Conservation (phyloP, 2,888 invertebrate genomes). For the Phalera bucephala region DNA sequence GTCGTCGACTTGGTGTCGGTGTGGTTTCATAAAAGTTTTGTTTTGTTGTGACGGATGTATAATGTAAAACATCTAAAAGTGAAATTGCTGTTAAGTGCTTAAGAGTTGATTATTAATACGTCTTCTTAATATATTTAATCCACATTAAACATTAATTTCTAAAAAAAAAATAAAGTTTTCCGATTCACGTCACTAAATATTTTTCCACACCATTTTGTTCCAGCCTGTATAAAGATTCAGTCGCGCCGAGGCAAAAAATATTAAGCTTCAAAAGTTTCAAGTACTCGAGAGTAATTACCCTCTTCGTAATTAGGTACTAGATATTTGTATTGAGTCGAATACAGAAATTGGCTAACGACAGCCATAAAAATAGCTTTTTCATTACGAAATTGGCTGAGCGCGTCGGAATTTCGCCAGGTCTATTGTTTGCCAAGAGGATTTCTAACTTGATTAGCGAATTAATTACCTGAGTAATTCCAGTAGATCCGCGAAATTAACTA, state of each 20-base stretch:
- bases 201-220: no score
- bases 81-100: no score
- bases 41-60: no score
- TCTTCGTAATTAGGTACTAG: slow-evolving; percentile 8
- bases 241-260: slow-evolving; percentile 17
- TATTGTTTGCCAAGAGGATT: slow-evolving; percentile 52
- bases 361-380: slow-evolving; percentile 38
- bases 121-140: no score
- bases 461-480: slow-evolving; percentile 50
- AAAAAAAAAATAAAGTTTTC: no score
- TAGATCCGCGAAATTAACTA: slow-evolving; percentile 48
- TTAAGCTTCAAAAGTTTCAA: slow-evolving; percentile 7
- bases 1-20: no score
- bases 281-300: slow-evolving; percentile 14
- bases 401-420: slow-evolving; percentile 37
- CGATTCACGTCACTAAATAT: no score
- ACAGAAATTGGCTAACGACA: slow-evolving; percentile 26
- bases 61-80: no score
- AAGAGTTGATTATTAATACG: no score
- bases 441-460: slow-evolving; percentile 58
- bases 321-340: slow-evolving; percentile 4
- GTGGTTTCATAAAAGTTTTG: no score
- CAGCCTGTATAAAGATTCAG: slow-evolving; percentile 12
- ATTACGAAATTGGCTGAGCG: slow-evolving; percentile 31
- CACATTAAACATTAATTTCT: not conserved